phyloP scores from a whole-genome alignment of 2,113 vertebrate genomes.

The Puntigrus tetrazona region DNA sequence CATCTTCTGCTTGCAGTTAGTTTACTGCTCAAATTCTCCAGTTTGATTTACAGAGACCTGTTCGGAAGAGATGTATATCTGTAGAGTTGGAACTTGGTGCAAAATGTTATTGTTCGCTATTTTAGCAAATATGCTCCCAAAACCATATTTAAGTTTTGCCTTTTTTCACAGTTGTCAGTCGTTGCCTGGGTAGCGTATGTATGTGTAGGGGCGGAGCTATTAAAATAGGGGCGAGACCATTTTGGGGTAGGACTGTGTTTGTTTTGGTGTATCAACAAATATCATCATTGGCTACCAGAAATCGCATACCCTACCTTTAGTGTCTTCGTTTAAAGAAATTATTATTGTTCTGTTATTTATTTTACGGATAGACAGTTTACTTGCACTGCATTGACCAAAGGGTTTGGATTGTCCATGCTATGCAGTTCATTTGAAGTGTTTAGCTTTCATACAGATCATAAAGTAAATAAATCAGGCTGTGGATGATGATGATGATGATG shows the following conservation, averaged over 20 bases:
- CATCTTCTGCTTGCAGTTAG: not conserved
- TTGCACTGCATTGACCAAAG: too few relatives aligned
- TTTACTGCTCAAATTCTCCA: constrained; percentile 15
- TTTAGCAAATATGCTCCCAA: not conserved
- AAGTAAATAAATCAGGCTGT: not conserved
- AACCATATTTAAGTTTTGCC: too few relatives aligned
- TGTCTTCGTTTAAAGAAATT: not conserved
- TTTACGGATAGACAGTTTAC: not conserved
- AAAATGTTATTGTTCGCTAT: not conserved
- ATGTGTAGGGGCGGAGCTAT: too few relatives aligned
- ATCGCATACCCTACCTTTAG: too few relatives aligned
- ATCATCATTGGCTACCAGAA: too few relatives aligned
- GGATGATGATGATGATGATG: not conserved
- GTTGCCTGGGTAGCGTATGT: too few relatives aligned
- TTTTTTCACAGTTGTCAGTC: too few relatives aligned
- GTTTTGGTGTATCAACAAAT: too few relatives aligned
- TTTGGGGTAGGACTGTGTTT: too few relatives aligned
- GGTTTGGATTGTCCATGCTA: not conserved
- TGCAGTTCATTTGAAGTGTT: not conserved
- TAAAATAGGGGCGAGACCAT: too few relatives aligned
- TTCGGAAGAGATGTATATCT: not conserved
- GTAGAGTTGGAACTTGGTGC: not conserved
- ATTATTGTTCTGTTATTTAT: not conserved
- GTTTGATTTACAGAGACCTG: constrained; percentile 4
- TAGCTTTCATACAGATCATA: not conserved